Percentiles rank a stretch among this genome's conserved stretches.
phyloP scores from a whole-genome alignment of 2,113 vertebrate species.

The Osmerus eperlanus region DNA sequence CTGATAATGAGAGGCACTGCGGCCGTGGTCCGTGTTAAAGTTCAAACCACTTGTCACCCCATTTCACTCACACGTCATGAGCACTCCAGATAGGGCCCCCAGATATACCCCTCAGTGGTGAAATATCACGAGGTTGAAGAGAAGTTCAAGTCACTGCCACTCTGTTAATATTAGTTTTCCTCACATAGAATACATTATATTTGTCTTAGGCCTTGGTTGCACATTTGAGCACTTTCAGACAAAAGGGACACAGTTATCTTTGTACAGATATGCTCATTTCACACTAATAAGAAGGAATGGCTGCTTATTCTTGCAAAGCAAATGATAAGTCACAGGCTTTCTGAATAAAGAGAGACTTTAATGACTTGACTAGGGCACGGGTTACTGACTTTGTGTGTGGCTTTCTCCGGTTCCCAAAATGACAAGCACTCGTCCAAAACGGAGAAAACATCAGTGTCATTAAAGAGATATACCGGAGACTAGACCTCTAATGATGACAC shows the following conservation, averaged over 20 bases:
- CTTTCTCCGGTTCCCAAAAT: conserved; percentile 20
- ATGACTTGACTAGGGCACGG: conserved; percentile 29
- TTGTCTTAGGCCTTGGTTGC: conserved; percentile 1
- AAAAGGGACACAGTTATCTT: conserved; percentile 2
- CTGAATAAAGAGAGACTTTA: conserved; percentile 15
- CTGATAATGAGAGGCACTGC: not conserved
- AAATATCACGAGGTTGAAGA: conserved; percentile 16
- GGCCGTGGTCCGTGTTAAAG: not conserved
- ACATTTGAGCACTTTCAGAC: not conserved
- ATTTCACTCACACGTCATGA: conserved; percentile 18
- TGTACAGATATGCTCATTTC: conserved; percentile 15
- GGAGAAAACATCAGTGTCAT: conserved; percentile 24
- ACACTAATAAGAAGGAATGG: conserved; percentile 1
- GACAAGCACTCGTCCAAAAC: conserved; percentile 20
- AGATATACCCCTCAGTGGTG: conserved; percentile 10
- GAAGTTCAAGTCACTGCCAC: conserved; percentile 14
- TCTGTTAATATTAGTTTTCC: conserved; percentile 13
- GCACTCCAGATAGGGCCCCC: conserved; percentile 18
- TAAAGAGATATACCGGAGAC: not conserved
- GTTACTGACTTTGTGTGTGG: conserved; percentile 19
- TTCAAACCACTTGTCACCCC: conserved; percentile 2
- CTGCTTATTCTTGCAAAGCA: conserved; percentile 13
- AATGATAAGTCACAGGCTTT: conserved; percentile 17
- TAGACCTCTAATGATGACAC: conserved; percentile 27
- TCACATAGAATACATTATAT: not conserved